Evolutionary conservation across 2,888 invertebrate genomes (phyloP).

Genomic region (Tenodera sinensis): DNA sequence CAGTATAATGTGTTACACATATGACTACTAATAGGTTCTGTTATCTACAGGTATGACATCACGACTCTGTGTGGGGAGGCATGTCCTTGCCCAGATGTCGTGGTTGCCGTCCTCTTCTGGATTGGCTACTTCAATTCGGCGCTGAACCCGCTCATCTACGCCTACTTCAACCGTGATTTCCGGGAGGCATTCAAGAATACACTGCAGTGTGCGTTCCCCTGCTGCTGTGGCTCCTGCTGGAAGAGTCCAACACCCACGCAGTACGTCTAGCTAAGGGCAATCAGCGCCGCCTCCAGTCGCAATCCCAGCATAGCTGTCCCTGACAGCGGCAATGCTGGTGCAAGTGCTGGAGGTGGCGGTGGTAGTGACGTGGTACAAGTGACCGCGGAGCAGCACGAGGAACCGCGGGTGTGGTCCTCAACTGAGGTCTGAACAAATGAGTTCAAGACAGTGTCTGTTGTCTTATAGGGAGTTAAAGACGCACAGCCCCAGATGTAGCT

Average conservation of each 20-base stretch:
- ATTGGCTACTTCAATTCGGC: conserved; percentile 97
- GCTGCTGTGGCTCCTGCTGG: conserved; percentile 68
- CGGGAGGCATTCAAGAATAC: conserved; percentile 94
- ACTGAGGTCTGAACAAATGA: background rate
- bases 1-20: background rate
- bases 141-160: conserved; percentile 91
- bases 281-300: conserved; percentile 17
- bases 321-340: background rate
- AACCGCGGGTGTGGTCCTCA: background rate
- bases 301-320: background rate
- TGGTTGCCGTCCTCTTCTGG: conserved; percentile 78
- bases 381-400: background rate
- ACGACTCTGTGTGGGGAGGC: conserved; percentile 76
- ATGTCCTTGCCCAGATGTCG: conserved; percentile 62
- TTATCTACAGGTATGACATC: conserved; percentile 70
- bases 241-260: conserved; percentile 45
- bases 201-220: conserved; percentile 78
- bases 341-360: background rate
- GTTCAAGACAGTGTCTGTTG: no score
- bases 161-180: conserved; percentile 95
- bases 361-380: background rate
- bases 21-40: background rate
- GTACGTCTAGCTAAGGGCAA: conserved; percentile 35
- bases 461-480: background rate
- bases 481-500: background rate